These are phyloP conservation scores for Callorhinus ursinus DNA, from an alignment of 2,113 vertebrate genomes.

Conservation along the genomic window DNA sequence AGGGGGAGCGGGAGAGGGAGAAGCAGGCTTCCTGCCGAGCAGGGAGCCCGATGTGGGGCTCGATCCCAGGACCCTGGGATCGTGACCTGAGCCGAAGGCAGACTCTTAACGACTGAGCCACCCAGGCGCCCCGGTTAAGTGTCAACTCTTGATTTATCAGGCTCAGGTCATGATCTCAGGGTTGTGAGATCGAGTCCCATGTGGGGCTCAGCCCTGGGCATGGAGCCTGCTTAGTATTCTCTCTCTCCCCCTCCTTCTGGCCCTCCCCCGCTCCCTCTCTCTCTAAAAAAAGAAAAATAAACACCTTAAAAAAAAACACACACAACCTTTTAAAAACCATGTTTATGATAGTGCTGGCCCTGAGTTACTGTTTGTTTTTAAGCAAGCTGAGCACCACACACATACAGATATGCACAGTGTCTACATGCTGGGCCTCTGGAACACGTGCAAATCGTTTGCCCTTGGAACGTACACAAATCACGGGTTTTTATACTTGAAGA, in stretches of 20 bases:
- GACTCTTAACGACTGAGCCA: too few relatives aligned
- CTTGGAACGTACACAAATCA: neutral
- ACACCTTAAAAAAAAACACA: neutral
- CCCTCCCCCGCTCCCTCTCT: neutral
- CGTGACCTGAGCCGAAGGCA: too few relatives aligned
- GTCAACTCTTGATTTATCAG: neutral
- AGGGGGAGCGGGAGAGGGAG: too few relatives aligned
- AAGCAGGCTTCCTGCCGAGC: too few relatives aligned
- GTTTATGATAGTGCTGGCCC: neutral
- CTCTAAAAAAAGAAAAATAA: neutral
- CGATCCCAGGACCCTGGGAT: too few relatives aligned
- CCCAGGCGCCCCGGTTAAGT: neutral
- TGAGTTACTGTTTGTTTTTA: neutral
- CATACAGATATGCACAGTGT: neutral
- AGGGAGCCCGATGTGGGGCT: too few relatives aligned
- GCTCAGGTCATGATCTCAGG: neutral
- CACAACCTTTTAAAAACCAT: neutral
- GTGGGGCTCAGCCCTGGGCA: neutral
- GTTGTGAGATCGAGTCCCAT: neutral
- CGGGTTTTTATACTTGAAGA: slow-evolving; percentile 2
- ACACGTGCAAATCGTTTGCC: neutral
- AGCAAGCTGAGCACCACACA: neutral
- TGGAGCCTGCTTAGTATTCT: neutral
- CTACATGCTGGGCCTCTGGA: neutral
- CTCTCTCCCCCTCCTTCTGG: neutral